Conservation (phyloP, 1,140 invertebrate genomes). For the Drosophila hydei region DNA sequence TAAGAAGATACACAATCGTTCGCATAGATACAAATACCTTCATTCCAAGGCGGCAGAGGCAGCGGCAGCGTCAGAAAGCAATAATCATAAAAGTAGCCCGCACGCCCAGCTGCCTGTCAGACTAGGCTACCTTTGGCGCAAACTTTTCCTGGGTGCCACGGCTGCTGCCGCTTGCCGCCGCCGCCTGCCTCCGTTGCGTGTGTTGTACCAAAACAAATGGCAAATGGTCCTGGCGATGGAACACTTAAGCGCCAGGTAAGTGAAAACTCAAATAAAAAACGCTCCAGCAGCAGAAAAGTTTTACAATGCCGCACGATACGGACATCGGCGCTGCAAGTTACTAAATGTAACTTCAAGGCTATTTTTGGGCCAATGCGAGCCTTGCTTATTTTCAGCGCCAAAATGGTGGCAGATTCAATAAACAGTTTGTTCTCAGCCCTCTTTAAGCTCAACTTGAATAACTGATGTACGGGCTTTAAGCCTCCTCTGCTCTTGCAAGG, state of each 20-base stretch:
- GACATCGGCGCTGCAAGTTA: conserved; percentile 12
- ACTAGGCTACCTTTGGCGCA: conserved; percentile 35
- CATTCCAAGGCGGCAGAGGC: conserved; percentile 35
- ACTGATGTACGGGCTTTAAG: conserved; percentile 42
- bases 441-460: conserved; percentile 19
- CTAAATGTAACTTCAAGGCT: conserved; percentile 40
- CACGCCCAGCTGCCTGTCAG: conserved; percentile 30
- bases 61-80: conserved; percentile 53
- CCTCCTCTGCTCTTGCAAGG: conserved; percentile 1
- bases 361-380: conserved; percentile 23
- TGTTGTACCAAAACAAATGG: conserved; percentile 63
- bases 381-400: not conserved
- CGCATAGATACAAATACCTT: conserved; percentile 45
- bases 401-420: conserved; percentile 41
- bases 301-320: conserved; percentile 55
- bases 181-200: conserved; percentile 11
- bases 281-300: conserved; percentile 45
- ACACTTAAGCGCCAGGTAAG: conserved; percentile 73
- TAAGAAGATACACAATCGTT: conserved; percentile 22
- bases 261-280: conserved; percentile 75
- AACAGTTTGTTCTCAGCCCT: conserved; percentile 10
- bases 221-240: conserved; percentile 65
- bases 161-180: no score
- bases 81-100: conserved; percentile 74
- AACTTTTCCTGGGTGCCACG: conserved; percentile 45